These are phyloP conservation scores for Cataglyphis albicans DNA, from an alignment of 2,888 invertebrate genomes.

Conservation along the genomic window DNA sequence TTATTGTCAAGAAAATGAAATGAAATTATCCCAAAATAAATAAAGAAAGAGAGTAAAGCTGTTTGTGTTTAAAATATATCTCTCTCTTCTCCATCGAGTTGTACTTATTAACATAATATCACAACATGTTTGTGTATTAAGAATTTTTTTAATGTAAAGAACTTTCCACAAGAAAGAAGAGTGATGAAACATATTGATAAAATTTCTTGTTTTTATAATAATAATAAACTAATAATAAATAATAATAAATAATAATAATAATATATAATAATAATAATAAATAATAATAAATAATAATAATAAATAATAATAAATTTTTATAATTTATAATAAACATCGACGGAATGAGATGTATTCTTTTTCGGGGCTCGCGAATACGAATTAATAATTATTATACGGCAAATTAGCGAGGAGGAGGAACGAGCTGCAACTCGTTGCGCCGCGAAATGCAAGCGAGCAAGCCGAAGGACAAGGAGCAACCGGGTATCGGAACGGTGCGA, in stretches of 20 bases:
- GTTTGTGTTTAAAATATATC: neutral
- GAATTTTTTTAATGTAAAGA: neutral
- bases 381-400: conserved; percentile 17
- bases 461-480: conserved; percentile 71
- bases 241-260: no score
- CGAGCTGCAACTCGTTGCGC: conserved; percentile 34
- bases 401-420: conserved; percentile 19
- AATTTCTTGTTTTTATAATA: neutral
- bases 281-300: no score
- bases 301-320: no score
- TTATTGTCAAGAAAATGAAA: neutral
- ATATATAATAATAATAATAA: no score
- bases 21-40: neutral
- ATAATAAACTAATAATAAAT: no score
- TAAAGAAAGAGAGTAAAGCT: neutral
- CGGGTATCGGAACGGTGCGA: conserved; percentile 76
- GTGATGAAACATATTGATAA: neutral
- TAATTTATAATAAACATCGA: no score
- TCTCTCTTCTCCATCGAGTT: neutral
- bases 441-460: conserved; percentile 64
- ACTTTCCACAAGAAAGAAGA: neutral
- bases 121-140: neutral
- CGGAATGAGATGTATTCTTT: neutral
- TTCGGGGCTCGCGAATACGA: neutral
- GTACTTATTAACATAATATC: neutral